Evolutionary conservation across 2,113 vertebrate genomes (phyloP), one percentile per base, ranked within the genome.

Genomic region (Nothobranchius furzeri): DNA sequence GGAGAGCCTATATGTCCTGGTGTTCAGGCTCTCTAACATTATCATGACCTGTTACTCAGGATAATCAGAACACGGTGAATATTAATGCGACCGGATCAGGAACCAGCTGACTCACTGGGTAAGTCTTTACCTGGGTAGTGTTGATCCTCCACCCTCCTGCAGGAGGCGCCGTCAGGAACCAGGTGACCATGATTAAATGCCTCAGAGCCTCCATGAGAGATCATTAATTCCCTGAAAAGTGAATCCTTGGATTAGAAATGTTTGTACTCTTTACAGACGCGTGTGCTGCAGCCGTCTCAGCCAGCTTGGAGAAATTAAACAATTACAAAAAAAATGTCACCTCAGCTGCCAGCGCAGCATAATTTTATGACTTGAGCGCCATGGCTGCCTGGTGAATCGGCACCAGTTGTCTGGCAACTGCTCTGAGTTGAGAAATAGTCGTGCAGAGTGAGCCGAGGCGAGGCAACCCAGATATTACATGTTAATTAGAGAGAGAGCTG

Each of bases 371-470:
- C 46, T 37, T 37, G 9, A 58, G 55, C 56, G 9, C 14, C 4
- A 14, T n/a, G 48, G 20, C 15, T 60, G 17, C 57, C n/a, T 37
- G 58, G 25, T 61, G 56, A 36, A 24, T 37, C 50, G 12, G 12
- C 50, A 53, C 35, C 57, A 46, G 50, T 60, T 60, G 67, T 60
- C 67, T 69, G 67, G 67, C 48, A 60, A 51, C 57, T 36, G 40
- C 67, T 60, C 57, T 7, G 66, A 60, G 15, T 43, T n/a, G 7
- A 46, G 57, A 53, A 69, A 53, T 51, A 36, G 49, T 50, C 12
- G 40, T 15, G 40, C 12, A 3, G 17, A 36, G 17, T 20, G 20
- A 20, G 20, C 20, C 20, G 20, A 20, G 20, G 20, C 48, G 36
- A 42, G 40, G 35, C 37, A 17, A 69, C 17, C 14, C 30, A 60